Evolutionary conservation across 2,888 invertebrate species (phyloP), one percentile per base, ranked within the genome.

Genomic region (Dexiosoma caninum): DNA sequence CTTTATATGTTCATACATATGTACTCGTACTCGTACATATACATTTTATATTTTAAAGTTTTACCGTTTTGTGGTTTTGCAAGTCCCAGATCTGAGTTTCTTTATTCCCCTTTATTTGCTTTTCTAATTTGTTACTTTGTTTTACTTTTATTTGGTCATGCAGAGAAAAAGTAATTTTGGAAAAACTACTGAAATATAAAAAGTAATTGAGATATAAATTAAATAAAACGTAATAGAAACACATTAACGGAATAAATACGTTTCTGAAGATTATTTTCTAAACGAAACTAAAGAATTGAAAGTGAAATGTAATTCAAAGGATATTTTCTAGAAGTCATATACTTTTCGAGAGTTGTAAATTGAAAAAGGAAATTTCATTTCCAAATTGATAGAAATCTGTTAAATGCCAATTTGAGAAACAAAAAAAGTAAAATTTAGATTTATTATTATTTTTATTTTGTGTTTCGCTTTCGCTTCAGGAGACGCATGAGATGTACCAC

Each of bases 401-500:
- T 44, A 42, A 59, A 70, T 49, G 59, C 57, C 40, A 59, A 66
- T 67, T 64, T 46, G 37, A 19, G n/a, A 49, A 27, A 30, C 4
- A 53, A 40, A 30, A 12, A 19, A 9, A 27, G 12, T 16, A 27
- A 27, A 27, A 27, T 27, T 5, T 3, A 27, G 6, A 27, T 27
- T 6, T 27, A 27, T 37, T 14, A 53, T 59, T 42, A 27, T 60
- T 64, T 55, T 30, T 2, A 40, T 27, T 60, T 5, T 21, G 9
- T 35, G 19, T 2, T 55, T 46, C 5, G n/a, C 69, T 16, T 42
- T 35, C 14, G 16, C 9, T 60, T 78, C 85, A 92, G 92, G 83
- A 91, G 93, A 83, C 92, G 94, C 60, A 95, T 95, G 95, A 91
- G 94, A 85, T 93, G 94, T 81, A 94, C 95, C 42, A 95, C 95